Percentiles rank a stretch among this genome's conserved stretches.
Evolutionary conservation across 2,797 vertebrate genomes (phyloP).

Genomic region (Arrhamphus sclerolepis): DNA sequence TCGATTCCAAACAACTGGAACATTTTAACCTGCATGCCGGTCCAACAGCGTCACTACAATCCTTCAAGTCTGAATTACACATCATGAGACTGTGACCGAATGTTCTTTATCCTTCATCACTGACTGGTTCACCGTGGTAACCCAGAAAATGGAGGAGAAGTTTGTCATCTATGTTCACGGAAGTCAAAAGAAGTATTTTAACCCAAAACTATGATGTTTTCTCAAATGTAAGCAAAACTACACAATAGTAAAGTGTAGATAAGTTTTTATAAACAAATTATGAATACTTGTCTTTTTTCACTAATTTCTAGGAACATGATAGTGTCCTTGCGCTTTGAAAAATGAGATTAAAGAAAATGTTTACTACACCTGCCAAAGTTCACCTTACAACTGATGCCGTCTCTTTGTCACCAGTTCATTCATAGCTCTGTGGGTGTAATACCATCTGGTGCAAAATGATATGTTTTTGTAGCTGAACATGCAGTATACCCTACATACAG

Average conservation of each 20-base stretch:
- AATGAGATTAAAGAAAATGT: background rate
- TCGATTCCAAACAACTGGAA: too few relatives aligned
- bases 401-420: slow-evolving; percentile 9
- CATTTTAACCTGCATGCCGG: background rate
- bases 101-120: background rate
- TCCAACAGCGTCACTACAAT: background rate
- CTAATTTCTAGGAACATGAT: too few relatives aligned
- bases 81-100: background rate
- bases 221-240: background rate
- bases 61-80: background rate
- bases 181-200: background rate
- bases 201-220: background rate
- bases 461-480: slow-evolving; percentile 6
- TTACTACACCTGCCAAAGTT: background rate
- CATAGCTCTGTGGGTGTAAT: background rate
- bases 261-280: too few relatives aligned
- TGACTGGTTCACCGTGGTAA: background rate
- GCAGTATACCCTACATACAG: too few relatives aligned
- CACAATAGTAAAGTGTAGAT: too few relatives aligned
- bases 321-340: background rate
- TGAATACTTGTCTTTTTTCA: too few relatives aligned
- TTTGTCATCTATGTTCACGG: background rate
- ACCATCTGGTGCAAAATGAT: slow-evolving; percentile 9
- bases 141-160: background rate
- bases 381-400: background rate